These are phyloP conservation scores for Conus betulinus DNA, from an alignment of 1,140 invertebrate genomes.

Conservation along the genomic window DNA sequence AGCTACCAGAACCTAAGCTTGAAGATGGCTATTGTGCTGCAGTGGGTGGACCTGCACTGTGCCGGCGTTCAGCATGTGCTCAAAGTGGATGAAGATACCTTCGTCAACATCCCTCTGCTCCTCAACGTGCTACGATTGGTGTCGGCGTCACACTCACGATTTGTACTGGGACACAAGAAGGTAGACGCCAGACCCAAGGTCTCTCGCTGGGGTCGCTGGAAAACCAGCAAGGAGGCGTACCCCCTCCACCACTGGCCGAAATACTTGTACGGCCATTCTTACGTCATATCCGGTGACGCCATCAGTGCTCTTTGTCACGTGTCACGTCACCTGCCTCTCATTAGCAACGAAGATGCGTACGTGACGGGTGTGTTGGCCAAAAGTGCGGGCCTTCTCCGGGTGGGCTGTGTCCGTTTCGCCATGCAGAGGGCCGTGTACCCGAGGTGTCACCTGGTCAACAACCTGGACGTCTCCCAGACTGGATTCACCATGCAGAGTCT, in stretches of 20 bases:
- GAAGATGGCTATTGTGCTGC: constrained; percentile 87
- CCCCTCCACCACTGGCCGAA: constrained; percentile 57
- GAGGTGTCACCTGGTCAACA: background rate
- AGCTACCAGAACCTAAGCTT: constrained; percentile 62
- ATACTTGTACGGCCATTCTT: constrained; percentile 64
- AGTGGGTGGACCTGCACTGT: constrained; percentile 85
- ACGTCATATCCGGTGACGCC: constrained; percentile 61
- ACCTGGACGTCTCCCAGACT: background rate
- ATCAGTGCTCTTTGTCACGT: constrained; percentile 49
- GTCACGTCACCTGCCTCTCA: constrained; percentile 56
- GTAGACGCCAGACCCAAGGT: constrained; percentile 35
- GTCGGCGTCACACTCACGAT: background rate
- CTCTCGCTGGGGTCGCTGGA: constrained; percentile 50
- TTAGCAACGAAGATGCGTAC: constrained; percentile 75
- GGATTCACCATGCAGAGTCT: too few species aligned
- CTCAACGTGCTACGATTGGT: constrained; percentile 43
- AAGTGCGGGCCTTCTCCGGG: constrained; percentile 46
- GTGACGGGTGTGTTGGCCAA: constrained; percentile 74
- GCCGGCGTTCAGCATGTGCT: constrained; percentile 82
- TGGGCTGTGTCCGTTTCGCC: constrained; percentile 29
- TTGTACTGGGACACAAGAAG: constrained; percentile 39
- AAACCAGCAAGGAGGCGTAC: constrained; percentile 51
- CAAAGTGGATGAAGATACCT: constrained; percentile 93
- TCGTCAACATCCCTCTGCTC: constrained; percentile 76
- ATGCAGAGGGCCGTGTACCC: background rate